Percentiles rank a stretch among this genome's conserved stretches.
phyloP scores from a whole-genome alignment of 2,113 vertebrate genomes.

The Tupaia chinensis region DNA sequence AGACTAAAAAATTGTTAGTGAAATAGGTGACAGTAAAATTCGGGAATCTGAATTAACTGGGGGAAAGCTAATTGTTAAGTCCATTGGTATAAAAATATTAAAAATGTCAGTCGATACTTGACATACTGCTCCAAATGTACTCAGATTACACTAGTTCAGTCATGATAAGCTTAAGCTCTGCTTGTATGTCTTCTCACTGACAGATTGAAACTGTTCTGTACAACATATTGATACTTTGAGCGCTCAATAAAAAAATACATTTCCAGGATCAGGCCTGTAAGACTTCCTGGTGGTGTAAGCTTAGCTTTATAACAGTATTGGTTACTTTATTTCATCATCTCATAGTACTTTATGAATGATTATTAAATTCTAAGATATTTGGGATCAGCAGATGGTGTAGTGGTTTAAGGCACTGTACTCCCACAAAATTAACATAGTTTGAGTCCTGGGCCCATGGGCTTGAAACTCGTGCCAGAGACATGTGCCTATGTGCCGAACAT shows the following conservation, averaged over 20 bases:
- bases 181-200: not conserved
- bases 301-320: constrained; percentile 21
- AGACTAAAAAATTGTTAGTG: not conserved
- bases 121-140: constrained; percentile 27
- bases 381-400: too few relatives aligned
- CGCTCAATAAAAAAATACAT: not conserved
- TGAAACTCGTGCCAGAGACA: too few relatives aligned
- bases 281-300: not conserved
- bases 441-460: too few relatives aligned
- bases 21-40: constrained; percentile 43
- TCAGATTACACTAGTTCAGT: not conserved
- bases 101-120: constrained; percentile 10
- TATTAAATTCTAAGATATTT: constrained; percentile 30
- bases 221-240: not conserved
- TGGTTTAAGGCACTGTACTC: too few relatives aligned
- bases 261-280: not conserved
- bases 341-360: constrained; percentile 32
- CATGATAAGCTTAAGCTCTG: not conserved
- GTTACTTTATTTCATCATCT: constrained; percentile 13
- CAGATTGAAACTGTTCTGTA: constrained; percentile 14
- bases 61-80: constrained; percentile 36
- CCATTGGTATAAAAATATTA: not conserved
- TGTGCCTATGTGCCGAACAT: too few relatives aligned
- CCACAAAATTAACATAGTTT: too few relatives aligned
- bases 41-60: constrained; percentile 12